Conservation (phyloP, 53 echinoderm and acorn worm species). For the Pentamera pediparva region DNA sequence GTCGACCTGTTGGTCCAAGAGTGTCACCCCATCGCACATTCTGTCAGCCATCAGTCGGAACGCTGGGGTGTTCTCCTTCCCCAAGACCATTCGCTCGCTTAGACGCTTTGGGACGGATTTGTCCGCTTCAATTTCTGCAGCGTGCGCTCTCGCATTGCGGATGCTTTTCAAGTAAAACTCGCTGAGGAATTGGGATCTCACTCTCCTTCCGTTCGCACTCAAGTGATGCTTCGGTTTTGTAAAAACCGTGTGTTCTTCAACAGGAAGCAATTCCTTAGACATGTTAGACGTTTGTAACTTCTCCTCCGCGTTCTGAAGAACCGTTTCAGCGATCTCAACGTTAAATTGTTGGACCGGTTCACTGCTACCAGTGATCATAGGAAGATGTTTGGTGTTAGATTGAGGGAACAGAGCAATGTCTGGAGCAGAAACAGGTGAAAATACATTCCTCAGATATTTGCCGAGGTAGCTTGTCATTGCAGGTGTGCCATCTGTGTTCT, state of each 20-base stretch:
- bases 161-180: neutral
- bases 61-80: neutral
- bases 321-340: neutral
- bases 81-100: neutral
- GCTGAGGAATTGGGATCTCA: conserved; percentile 2
- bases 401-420: no score
- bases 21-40: neutral
- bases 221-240: no score
- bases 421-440: no score
- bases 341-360: neutral
- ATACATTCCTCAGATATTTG: no score
- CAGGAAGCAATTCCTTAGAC: no score
- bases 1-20: neutral
- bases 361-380: no score
- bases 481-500: neutral
- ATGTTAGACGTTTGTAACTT: no score
- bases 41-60: neutral
- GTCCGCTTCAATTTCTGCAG: neutral
- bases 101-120: neutral
- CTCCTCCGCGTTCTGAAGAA: no score
- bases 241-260: no score
- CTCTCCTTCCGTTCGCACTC: neutral
- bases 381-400: no score
- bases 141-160: neutral
- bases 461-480: no score